Conservation (phyloP, 2,113 vertebrate species). For the Cephalopterus ornatus region DNA sequence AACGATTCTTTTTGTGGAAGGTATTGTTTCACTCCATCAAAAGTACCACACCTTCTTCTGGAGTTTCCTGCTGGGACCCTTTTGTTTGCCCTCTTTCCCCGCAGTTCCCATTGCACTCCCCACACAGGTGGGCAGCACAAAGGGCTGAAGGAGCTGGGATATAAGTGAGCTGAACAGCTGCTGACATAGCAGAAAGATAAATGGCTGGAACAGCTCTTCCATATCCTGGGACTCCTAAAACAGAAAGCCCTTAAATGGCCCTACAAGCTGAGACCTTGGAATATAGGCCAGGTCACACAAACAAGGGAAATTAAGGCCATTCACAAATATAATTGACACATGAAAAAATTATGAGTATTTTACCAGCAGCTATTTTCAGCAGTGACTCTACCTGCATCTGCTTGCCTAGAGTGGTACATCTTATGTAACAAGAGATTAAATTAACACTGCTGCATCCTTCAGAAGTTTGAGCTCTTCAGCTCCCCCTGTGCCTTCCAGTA, state of each 20-base stretch:
- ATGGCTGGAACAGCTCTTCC: background rate
- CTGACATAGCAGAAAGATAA: background rate
- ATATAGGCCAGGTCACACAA: background rate
- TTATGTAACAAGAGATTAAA: background rate
- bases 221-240: background rate
- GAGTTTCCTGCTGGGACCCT: background rate
- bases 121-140: background rate
- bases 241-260: background rate
- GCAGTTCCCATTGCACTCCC: rapidly evolving
- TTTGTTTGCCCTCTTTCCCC: background rate
- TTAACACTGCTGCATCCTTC: background rate
- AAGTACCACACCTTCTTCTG: background rate
- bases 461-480: background rate
- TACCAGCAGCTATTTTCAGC: background rate
- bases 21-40: background rate
- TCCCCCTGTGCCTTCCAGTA: background rate
- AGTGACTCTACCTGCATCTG: background rate
- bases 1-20: background rate
- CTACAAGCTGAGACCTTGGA: background rate
- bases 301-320: background rate
- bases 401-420: background rate
- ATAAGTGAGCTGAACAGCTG: background rate
- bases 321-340: background rate
- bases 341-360: background rate
- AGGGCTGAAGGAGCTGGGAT: background rate